These are phyloP conservation scores for Ypsolopha scabrella DNA, from an alignment of 2,888 invertebrate species.

Conservation along the genomic window DNA sequence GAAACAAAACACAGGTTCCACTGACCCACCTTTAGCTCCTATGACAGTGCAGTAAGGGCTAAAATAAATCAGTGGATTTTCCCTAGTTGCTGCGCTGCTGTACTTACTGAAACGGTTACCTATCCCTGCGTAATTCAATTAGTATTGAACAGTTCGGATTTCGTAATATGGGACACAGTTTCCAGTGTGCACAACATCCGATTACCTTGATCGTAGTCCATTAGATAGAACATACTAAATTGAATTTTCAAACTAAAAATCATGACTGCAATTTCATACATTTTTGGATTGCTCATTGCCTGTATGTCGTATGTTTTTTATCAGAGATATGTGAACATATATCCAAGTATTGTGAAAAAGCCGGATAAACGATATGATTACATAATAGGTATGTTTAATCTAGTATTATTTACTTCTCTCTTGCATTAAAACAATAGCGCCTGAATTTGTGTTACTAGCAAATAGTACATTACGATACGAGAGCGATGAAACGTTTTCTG, in stretches of 20 bases:
- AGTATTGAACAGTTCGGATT: slow-evolving; percentile 23
- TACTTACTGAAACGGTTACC: slow-evolving; percentile 16
- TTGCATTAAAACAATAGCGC: too few relatives aligned
- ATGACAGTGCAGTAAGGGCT: too few relatives aligned
- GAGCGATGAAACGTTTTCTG: too few relatives aligned
- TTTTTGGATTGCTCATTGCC: slow-evolving; percentile 35
- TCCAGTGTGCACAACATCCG: slow-evolving; percentile 4
- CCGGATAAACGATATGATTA: slow-evolving; percentile 55
- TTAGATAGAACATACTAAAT: slow-evolving; percentile 1
- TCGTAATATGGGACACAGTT: slow-evolving; percentile 19
- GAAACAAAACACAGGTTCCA: too few relatives aligned
- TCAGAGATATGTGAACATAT: slow-evolving; percentile 35
- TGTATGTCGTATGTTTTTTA: slow-evolving; percentile 46
- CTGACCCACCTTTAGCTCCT: too few relatives aligned
- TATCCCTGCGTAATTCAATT: slow-evolving; percentile 53
- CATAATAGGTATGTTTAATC: slow-evolving; percentile 44
- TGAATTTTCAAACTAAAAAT: background rate
- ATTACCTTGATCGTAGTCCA: slow-evolving; percentile 1
- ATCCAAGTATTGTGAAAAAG: slow-evolving; percentile 38
- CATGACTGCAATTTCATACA: slow-evolving; percentile 38
- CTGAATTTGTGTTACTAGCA: too few relatives aligned
- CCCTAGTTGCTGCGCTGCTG: background rate
- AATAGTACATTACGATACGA: too few relatives aligned
- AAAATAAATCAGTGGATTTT: too few relatives aligned
- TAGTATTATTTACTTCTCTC: too few relatives aligned